Evolutionary conservation across 2,888 invertebrate species (phyloP).

Genomic region (Campoplex capitator): DNA sequence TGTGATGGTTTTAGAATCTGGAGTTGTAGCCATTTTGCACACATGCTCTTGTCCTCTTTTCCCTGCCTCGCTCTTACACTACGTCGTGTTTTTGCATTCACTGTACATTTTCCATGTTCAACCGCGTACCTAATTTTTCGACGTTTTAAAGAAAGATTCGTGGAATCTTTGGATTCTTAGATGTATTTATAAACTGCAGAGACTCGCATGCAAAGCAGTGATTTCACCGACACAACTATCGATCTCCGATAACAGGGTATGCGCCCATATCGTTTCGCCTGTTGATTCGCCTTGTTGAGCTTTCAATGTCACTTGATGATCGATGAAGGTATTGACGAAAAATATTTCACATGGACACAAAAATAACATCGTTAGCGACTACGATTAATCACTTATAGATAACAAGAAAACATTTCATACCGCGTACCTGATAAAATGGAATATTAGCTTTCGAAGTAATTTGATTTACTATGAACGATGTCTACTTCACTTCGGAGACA

Average conservation of each 20-base stretch:
- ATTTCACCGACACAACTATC: not conserved
- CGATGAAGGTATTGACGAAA: slow-evolving; percentile 13
- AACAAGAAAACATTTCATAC: not conserved
- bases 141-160: not conserved
- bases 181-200: not conserved
- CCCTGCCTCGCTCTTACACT: not conserved
- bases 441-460: not conserved
- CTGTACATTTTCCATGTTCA: too few relatives aligned
- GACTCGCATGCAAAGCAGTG: not conserved
- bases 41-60: not conserved
- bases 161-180: not conserved
- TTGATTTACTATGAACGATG: not conserved
- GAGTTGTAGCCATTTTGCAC: not conserved
- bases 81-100: too few relatives aligned
- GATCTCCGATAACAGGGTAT: not conserved
- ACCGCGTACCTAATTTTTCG: too few relatives aligned
- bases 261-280: not conserved
- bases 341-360: not conserved
- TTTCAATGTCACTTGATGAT: slow-evolving; percentile 21
- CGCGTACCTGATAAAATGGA: not conserved
- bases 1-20: too few relatives aligned
- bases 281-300: slow-evolving; percentile 9
- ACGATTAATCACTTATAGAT: slow-evolving; percentile 4
- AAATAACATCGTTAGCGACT: slow-evolving; percentile 7
- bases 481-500: not conserved